Base-by-base conservation (phyloP, 2,888 invertebrate genomes). In the Lypha dubia region DNA sequence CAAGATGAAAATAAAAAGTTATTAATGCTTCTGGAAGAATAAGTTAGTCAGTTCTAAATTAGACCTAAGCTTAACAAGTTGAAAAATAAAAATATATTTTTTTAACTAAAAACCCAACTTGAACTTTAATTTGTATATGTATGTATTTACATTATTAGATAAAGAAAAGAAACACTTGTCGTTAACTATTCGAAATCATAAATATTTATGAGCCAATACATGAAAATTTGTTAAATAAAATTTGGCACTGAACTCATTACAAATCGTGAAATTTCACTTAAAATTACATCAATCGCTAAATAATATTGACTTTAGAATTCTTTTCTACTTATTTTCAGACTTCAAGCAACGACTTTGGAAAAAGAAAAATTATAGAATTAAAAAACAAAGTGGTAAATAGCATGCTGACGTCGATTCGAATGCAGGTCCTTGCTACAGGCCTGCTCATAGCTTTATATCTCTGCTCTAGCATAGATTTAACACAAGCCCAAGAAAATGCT, bases 401-500 rank as follows among this genome's bases (percentile, higher is more conserved):
- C 24, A 83, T 80, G 79, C 11, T 56, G 32, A 68, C 24, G 15
- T 1, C 51, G 28, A 49, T 17, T 20, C 49, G 22, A 22, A 44
- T 74, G 11, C 32, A 46, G 24, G 44, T 83, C 85, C 58, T 85
- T 82, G 86, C 88, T 82, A 86, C 88, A 73, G 85, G 87, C 49
- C 58, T 85, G 32, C 56, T n/a, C n/a, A n/a, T 76, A 38, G 87
- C 86, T 83, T 84, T 83, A 86, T 83, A 79, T 82, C 86, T 90
- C 73, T 86, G 88, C 81, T 87, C 67, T 68, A 84, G 88, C 46
- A 80, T 89, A 76, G 83, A 74, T 41, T 38, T 77, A n/a, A 86
- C 88, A 65, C 86, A 86, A 86, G 89, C 90, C 0, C 95, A 95
- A 89, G 93, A 95, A 88, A 95, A 95, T 89, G 94, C 94, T 1